Conservation (phyloP, 2,113 vertebrate species). For the Rousettus leschenaultii region DNA sequence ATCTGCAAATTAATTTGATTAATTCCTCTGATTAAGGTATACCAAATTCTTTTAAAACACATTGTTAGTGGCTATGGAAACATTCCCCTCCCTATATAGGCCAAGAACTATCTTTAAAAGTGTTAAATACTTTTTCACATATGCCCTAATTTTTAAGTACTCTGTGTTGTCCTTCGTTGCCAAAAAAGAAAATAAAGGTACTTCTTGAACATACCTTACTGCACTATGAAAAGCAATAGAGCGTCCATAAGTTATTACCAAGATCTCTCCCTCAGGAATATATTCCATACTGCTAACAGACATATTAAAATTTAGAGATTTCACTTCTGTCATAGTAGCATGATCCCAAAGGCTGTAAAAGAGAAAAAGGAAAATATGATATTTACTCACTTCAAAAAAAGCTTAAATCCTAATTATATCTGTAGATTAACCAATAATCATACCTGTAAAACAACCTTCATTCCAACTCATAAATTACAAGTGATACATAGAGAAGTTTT, state of each 20-base stretch:
- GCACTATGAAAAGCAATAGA: conserved; percentile 97
- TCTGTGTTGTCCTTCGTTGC: not conserved
- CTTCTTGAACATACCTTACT: conserved; percentile 85
- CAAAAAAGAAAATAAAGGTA: not conserved
- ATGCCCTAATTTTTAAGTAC: not conserved
- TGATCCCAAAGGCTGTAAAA: conserved; percentile 93
- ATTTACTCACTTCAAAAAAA: conserved; percentile 17
- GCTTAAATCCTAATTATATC: not conserved
- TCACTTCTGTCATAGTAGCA: conserved; percentile 90
- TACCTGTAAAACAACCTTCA: not conserved
- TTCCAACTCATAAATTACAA: not conserved
- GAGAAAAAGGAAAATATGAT: not conserved
- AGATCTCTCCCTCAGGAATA: conserved; percentile 92
- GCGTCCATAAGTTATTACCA: conserved; percentile 95
- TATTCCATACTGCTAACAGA: conserved; percentile 99
- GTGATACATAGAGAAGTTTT: not conserved
- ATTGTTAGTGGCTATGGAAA: not conserved
- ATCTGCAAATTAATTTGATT: not conserved
- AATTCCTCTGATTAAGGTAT: not conserved
- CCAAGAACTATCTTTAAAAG: not conserved
- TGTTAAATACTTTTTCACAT: not conserved
- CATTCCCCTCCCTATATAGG: not conserved
- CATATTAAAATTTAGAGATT: conserved; percentile 90
- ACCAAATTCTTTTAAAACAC: not conserved
- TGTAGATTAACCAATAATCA: not conserved